These are phyloP conservation scores for Tragopan temminckii DNA, from an alignment of 2,797 vertebrate species.

Conservation along the genomic window DNA sequence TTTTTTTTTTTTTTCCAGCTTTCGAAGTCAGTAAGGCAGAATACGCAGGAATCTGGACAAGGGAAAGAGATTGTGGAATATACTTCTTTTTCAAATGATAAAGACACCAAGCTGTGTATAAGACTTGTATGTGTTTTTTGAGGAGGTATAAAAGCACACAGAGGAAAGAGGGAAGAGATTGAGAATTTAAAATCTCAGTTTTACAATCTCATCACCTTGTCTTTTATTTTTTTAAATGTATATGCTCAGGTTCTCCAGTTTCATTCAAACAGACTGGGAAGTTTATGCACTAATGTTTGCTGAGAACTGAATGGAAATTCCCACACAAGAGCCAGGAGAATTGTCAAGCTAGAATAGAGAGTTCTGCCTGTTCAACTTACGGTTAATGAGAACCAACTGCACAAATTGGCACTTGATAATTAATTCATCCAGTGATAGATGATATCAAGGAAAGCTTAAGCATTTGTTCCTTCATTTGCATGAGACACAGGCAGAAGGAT, in stretches of 20 bases:
- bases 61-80: background rate
- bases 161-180: background rate
- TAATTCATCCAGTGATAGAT: background rate
- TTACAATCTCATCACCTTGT: background rate
- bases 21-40: background rate
- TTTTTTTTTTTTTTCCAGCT: background rate
- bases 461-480: background rate
- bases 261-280: background rate
- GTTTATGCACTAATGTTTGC: background rate
- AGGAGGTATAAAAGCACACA: background rate
- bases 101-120: background rate
- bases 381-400: background rate
- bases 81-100: background rate
- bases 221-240: background rate
- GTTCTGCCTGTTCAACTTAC: background rate
- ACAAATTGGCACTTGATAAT: background rate
- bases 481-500: accelerated
- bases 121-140: background rate
- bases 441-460: background rate
- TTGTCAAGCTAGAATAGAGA: background rate
- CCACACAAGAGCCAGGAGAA: background rate
- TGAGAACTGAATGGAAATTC: background rate
- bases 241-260: background rate
- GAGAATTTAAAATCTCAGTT: background rate
- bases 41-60: background rate